These are phyloP conservation scores for Leptinotarsa tumamoca DNA, from an alignment of 2,888 invertebrate species.

Conservation along the genomic window DNA sequence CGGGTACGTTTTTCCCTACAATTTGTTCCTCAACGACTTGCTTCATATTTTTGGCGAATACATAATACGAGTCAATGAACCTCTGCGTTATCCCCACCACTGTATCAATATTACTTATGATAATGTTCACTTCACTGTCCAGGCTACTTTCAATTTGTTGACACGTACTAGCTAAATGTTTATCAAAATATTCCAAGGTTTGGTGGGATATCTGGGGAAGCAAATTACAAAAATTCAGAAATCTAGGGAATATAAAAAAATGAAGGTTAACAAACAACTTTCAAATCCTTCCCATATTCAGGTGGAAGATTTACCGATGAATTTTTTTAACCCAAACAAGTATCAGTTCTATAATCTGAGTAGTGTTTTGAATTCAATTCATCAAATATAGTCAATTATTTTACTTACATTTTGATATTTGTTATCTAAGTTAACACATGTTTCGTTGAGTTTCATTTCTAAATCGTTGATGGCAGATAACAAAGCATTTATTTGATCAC, in stretches of 20 bases:
- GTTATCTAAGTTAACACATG: constrained; percentile 21
- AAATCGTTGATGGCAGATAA: constrained; percentile 24
- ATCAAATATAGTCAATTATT: not conserved
- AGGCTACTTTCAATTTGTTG: constrained; percentile 24
- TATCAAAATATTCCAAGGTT: constrained; percentile 22
- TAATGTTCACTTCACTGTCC: constrained; percentile 23
- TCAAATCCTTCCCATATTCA: no score
- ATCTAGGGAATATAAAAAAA: no score
- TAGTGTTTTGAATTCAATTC: no score
- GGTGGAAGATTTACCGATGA: no score
- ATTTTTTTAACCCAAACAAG: no score
- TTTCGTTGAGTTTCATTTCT: constrained; percentile 24
- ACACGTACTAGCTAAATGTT: constrained; percentile 18
- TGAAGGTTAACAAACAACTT: no score
- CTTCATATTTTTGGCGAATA: constrained; percentile 20
- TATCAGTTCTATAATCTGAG: no score
- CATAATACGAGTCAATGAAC: constrained; percentile 3
- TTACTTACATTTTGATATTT: constrained; percentile 30
- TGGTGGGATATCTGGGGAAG: constrained; percentile 27
- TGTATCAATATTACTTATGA: not conserved
- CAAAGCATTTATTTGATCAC: constrained; percentile 23
- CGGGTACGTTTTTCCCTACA: constrained; percentile 36
- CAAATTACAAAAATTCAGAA: not conserved
- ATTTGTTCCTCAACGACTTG: constrained; percentile 32
- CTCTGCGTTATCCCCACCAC: not conserved